Evolutionary conservation across 2,888 invertebrate genomes (phyloP), one percentile per base, ranked within the genome.

Genomic region (Ormyrus pomaceus): DNA sequence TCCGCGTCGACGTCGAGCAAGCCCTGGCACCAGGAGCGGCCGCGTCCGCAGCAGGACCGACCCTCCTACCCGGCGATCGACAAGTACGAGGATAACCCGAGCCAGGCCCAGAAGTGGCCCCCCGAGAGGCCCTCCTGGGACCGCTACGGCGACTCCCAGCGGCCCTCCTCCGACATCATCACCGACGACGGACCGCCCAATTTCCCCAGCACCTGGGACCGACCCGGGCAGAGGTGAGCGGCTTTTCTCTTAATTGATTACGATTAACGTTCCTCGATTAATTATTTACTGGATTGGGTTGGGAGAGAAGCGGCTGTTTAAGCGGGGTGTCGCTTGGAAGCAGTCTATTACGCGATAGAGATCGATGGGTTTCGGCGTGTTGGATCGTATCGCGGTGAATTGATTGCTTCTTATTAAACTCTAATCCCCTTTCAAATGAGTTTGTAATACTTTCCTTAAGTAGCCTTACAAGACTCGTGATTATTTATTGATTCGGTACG

Each of bases 111-210:
- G 75, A 91, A 91, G 55, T 91, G 91, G 89, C 91, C 91, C 0
- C 90, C 91, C 6, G 91, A 91, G 71, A 86, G 88, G 55, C 90
- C 91, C 0, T 89, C 91, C 6, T 91, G 90, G 91, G 89, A 91
- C 81, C 89, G 90, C 70, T 87, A 87, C 71, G 84, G 87, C 0
- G 88, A 90, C 61, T 83, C 87, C 5, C 87, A 89, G 61, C 87
- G 87, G 46, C 89, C 89, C 0, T 84, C 77, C 77, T 87, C 84
- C 79, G 92, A 92, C 53, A 93, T 93, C 66, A 92, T 93, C 81
- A 93, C 93, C 0, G 93, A 93, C 84, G 92, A 92, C 61, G 88
- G 91, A 71, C 92, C 93, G 0, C 87, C 93, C 0, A 92, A 93
- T 84, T 93, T 93, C 83, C 93, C 93, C 4, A 86, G 85, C 46